Evolutionary conservation across 1,140 invertebrate genomes (phyloP).

Genomic region (Zophobas morio): DNA sequence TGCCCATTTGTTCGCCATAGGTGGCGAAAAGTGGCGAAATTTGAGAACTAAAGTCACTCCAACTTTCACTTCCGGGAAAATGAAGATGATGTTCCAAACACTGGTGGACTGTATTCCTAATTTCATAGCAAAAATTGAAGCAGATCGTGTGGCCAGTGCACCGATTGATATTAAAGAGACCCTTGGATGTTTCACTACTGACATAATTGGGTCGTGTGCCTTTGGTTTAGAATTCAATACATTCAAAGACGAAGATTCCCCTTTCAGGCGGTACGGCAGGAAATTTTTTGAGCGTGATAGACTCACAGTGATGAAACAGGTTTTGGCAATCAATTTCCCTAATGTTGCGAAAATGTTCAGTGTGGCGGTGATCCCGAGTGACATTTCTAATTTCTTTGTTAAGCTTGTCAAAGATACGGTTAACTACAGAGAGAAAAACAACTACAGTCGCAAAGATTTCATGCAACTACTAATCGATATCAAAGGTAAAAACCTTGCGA

Average conservation of each 20-base stretch:
- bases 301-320: not conserved
- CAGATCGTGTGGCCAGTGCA: not conserved
- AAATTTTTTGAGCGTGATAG: not conserved
- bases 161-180: too few relatives aligned
- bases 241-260: conserved; percentile 64
- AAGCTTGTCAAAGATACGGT: too few relatives aligned
- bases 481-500: not conserved
- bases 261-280: conserved; percentile 61
- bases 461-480: conserved; percentile 50
- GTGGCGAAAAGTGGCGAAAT: conserved; percentile 68
- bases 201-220: too few relatives aligned
- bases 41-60: conserved; percentile 68
- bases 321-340: conserved; percentile 18
- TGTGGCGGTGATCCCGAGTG: conserved; percentile 1
- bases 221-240: conserved; percentile 66
- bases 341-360: not conserved
- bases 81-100: conserved; percentile 68
- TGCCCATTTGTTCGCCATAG: conserved; percentile 68
- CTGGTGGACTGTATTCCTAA: conserved; percentile 35
- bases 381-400: conserved; percentile 51
- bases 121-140: not conserved
- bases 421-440: too few relatives aligned
- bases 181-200: too few relatives aligned
- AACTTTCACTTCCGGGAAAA: conserved; percentile 70
- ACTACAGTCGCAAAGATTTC: conserved; percentile 52